phyloP scores from a whole-genome alignment of 2,113 vertebrate genomes.

The Myrmecophaga tridactyla region DNA sequence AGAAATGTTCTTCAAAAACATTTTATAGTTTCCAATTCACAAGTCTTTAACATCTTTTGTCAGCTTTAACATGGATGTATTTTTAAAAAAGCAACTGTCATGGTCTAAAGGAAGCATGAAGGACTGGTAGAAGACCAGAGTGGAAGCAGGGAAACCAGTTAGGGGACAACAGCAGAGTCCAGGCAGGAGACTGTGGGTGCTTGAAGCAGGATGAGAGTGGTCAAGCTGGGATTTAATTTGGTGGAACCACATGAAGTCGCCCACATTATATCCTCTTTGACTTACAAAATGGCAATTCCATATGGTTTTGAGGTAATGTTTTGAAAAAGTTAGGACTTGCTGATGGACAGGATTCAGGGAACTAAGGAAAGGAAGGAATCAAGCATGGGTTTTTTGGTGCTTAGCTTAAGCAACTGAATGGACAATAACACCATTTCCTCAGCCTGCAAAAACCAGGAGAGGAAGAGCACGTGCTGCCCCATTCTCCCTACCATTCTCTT shows the following conservation, averaged over 20 bases:
- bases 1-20: background rate
- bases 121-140: too few relatives aligned
- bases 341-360: background rate
- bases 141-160: background rate
- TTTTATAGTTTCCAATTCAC: background rate
- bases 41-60: background rate
- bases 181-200: background rate
- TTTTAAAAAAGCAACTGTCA: background rate
- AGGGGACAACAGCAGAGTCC: accelerated
- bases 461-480: accelerated
- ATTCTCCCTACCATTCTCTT: background rate
- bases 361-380: background rate
- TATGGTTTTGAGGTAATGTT: background rate
- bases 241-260: background rate
- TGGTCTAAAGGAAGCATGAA: background rate
- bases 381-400: background rate
- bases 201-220: background rate
- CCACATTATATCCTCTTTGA: background rate
- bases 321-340: background rate
- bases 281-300: background rate
- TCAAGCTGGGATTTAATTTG: background rate
- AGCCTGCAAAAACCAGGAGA: accelerated
- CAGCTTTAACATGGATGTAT: background rate
- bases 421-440: accelerated
- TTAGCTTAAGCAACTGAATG: background rate